phyloP scores from a whole-genome alignment of 1,140 invertebrate species.

The Atta texana region DNA sequence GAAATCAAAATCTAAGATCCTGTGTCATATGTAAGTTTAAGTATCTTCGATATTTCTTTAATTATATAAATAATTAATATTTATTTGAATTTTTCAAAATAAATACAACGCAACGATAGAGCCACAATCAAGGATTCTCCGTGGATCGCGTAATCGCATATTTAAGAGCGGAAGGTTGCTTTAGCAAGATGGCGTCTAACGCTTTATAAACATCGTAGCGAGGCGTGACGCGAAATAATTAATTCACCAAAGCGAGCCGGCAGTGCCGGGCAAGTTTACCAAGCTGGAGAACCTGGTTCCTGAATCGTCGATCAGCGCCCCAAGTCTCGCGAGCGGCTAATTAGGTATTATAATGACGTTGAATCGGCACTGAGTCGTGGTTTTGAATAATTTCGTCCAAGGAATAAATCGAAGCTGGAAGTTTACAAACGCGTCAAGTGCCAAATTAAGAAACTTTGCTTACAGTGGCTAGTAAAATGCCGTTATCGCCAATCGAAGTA shows the following conservation, averaged over 20 bases:
- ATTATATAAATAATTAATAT: constrained; percentile 19
- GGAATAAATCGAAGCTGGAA: constrained; percentile 34
- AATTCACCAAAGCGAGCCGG: constrained; percentile 73
- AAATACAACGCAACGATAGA: constrained; percentile 30
- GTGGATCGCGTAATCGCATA: constrained; percentile 56
- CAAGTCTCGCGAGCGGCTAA: constrained; percentile 73
- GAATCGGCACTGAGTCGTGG: constrained; percentile 74
- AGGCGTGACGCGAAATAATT: constrained; percentile 78
- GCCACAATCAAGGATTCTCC: constrained; percentile 12
- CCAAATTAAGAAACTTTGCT: constrained; percentile 38
- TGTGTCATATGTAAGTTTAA: constrained; percentile 28
- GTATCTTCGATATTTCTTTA: neutral
- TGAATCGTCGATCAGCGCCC: constrained; percentile 72
- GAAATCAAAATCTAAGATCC: neutral
- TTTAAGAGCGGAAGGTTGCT: constrained; percentile 59
- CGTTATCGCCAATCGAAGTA: neutral
- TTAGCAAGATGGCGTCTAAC: constrained; percentile 64
- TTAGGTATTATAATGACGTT: constrained; percentile 82
- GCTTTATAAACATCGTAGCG: constrained; percentile 75
- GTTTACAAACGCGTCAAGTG: constrained; percentile 44
- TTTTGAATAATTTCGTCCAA: constrained; percentile 56
- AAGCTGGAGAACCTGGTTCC: constrained; percentile 62
- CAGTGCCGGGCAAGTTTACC: constrained; percentile 65
- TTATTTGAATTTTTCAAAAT: neutral
- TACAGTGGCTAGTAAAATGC: neutral